Conservation (phyloP, 2,888 invertebrate species). For the Amphipoea oculea region DNA sequence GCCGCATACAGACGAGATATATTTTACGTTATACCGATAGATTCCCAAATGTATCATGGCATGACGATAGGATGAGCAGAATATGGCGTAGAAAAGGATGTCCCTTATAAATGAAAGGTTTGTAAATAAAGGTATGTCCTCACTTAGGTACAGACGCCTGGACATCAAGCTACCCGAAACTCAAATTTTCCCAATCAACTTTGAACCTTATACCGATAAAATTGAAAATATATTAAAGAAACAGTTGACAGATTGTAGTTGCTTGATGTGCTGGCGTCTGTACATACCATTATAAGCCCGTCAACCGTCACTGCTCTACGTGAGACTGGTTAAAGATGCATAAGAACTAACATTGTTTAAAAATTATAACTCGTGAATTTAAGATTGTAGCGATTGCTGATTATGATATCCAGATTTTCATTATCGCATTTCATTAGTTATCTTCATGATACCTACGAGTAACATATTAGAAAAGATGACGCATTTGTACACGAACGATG, state of each 20-base stretch:
- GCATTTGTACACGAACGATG: too few species aligned
- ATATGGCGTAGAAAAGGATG: not conserved
- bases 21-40: not conserved
- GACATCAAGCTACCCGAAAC: too few species aligned
- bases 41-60: not conserved
- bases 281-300: not conserved
- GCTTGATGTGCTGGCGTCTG: too few species aligned
- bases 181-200: too few species aligned
- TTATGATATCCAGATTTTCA: not conserved
- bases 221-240: too few species aligned
- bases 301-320: not conserved
- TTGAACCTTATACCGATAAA: too few species aligned
- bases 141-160: not conserved
- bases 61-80: not conserved
- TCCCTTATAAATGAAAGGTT: not conserved
- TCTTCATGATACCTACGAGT: not conserved
- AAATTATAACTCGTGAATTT: not conserved
- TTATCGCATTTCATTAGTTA: not conserved
- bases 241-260: too few species aligned
- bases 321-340: too few species aligned
- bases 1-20: not conserved
- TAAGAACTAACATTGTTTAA: not conserved
- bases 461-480: not conserved
- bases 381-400: not conserved
- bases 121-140: not conserved